Conservation (phyloP, 1,140 invertebrate species). For the Pachypeltis micranthus region DNA sequence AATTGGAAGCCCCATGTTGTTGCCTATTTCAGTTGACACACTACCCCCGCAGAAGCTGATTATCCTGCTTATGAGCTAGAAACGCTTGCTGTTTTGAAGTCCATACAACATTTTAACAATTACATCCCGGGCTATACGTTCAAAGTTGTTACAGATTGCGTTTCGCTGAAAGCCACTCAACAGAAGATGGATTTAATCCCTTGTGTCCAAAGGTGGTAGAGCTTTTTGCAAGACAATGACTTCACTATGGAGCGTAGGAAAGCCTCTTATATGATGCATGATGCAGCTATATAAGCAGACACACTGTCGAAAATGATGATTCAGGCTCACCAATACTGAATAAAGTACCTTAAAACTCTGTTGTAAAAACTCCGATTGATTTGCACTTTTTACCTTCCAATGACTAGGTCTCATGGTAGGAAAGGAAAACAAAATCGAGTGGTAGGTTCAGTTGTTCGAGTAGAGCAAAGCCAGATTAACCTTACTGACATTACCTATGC, state of each 20-base stretch:
- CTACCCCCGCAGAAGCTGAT: conserved; percentile 25
- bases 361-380: no score
- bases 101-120: conserved; percentile 30
- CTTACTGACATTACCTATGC: conserved; percentile 21
- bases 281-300: conserved; percentile 35
- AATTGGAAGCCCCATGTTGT: conserved; percentile 25
- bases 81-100: conserved; percentile 31
- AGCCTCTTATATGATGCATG: conserved; percentile 32
- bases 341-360: no score
- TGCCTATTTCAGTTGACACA: conserved; percentile 31
- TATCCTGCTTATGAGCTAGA: conserved; percentile 36
- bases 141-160: conserved; percentile 33
- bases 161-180: conserved; percentile 29
- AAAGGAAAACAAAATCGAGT: no score
- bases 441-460: no score
- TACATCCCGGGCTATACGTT: conserved; percentile 33
- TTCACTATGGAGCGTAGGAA: conserved; percentile 32
- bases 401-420: no score
- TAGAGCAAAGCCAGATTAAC: no score
- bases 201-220: conserved; percentile 32
- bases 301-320: no score
- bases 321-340: no score
- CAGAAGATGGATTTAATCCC: conserved; percentile 29
- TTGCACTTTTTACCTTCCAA: no score
- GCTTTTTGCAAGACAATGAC: conserved; percentile 31